Percentiles rank a stretch among this genome's conserved stretches.
phyloP scores from a whole-genome alignment of 2,113 vertebrate genomes.

The Istiophorus platypterus region DNA sequence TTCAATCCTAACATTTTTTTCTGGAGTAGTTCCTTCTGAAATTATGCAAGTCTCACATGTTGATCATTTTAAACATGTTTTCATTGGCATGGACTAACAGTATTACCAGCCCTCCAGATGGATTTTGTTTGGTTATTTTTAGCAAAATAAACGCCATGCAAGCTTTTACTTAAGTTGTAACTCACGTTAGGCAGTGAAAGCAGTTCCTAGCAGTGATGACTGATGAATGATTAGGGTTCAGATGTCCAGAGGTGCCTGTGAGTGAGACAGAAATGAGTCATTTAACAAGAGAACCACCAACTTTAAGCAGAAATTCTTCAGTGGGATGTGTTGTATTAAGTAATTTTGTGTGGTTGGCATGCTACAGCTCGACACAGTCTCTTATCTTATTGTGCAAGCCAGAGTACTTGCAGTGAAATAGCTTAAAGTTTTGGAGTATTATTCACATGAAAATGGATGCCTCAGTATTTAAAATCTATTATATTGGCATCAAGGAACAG shows the following conservation, averaged over 20 bases:
- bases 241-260: conserved; percentile 45
- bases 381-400: conserved; percentile 21
- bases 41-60: conserved; percentile 73
- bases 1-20: conserved; percentile 37
- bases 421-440: conserved; percentile 39
- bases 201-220: conserved; percentile 43
- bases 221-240: conserved; percentile 56
- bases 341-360: conserved; percentile 29
- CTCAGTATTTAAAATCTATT: background rate
- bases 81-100: conserved; percentile 67
- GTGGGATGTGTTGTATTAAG: conserved; percentile 53
- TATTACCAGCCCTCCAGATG: conserved; percentile 81
- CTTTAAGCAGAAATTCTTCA: conserved; percentile 38
- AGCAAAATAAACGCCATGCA: conserved; percentile 71
- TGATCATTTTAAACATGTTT: conserved; percentile 82
- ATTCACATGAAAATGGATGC: conserved; percentile 9
- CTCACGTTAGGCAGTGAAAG: conserved; percentile 48
- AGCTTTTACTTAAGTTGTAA: conserved; percentile 55
- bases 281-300: conserved; percentile 32
- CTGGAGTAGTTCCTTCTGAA: conserved; percentile 57
- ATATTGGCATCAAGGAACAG: background rate
- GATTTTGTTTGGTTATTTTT: conserved; percentile 83
- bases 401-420: conserved; percentile 40
- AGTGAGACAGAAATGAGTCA: conserved; percentile 58
- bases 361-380: conserved; percentile 6